Evolutionary conservation across 2,888 invertebrate species (phyloP).

Genomic region (Patella ulyssiponensis): DNA sequence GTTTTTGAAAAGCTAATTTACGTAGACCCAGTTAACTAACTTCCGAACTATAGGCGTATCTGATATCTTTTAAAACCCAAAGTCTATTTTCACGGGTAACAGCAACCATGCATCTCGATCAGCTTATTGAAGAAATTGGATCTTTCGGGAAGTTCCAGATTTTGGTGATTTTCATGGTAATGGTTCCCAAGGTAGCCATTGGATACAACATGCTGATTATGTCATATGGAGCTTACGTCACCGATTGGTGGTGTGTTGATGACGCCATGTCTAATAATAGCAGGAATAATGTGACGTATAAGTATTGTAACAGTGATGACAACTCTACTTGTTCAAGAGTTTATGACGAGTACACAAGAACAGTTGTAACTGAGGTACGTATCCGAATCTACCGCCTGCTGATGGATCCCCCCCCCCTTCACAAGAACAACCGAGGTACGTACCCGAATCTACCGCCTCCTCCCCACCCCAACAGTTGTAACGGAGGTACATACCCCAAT

Average conservation of each 20-base stretch:
- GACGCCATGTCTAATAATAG: background rate
- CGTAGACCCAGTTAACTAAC: no score
- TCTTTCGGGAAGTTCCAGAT: conserved; percentile 42
- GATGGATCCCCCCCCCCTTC: no score
- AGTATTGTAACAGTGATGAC: conserved; percentile 16
- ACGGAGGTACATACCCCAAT: conserved; percentile 33
- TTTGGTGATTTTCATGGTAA: conserved; percentile 20
- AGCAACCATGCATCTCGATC: conserved; percentile 28
- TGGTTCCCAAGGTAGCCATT: conserved; percentile 19
- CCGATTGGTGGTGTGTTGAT: conserved; percentile 38
- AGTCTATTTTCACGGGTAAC: no score
- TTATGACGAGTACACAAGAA: conserved; percentile 34
- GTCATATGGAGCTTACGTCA: conserved; percentile 35
- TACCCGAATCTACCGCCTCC: background rate
- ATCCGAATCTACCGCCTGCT: no score
- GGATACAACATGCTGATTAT: conserved; percentile 45
- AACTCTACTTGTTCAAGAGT: conserved; percentile 17
- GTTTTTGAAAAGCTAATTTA: no score
- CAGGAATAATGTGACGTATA: conserved; percentile 12
- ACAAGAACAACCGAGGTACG: conserved; percentile 40
- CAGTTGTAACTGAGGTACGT: conserved; percentile 42
- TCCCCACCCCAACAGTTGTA: conserved; percentile 42
- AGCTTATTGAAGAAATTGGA: conserved; percentile 35
- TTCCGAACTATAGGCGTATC: no score
- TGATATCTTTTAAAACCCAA: no score